phyloP scores from a whole-genome alignment of 2,113 vertebrate genomes.

The Edolisoma coerulescens region DNA sequence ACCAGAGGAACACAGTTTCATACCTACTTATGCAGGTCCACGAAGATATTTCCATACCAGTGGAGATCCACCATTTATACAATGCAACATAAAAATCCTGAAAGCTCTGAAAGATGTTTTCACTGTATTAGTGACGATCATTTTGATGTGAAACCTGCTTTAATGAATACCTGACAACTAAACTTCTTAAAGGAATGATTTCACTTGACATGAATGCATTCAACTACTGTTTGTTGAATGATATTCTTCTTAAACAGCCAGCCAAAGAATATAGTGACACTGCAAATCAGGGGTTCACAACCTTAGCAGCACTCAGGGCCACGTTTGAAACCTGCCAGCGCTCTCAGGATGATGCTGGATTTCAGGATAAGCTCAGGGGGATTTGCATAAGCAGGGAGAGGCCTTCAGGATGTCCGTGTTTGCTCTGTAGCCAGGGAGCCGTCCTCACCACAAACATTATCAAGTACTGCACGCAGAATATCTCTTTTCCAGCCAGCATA shows the following conservation, averaged over 20 bases:
- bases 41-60: not conserved
- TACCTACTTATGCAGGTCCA: not conserved
- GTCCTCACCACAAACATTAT: not conserved
- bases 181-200: conserved; percentile 68
- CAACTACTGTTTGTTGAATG: conserved; percentile 65
- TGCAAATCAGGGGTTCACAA: not conserved
- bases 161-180: conserved; percentile 80
- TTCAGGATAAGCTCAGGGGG: not conserved
- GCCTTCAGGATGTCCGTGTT: not conserved
- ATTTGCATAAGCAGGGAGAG: not conserved
- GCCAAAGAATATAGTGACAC: conserved; percentile 28
- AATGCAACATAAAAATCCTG: not conserved
- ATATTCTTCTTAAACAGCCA: conserved; percentile 57
- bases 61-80: not conserved
- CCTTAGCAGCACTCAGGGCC: not conserved
- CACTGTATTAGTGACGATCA: conserved; percentile 70
- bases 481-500: not conserved
- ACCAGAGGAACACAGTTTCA: not conserved
- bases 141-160: conserved; percentile 69
- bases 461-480: not conserved
- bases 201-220: conserved; percentile 67
- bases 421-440: not conserved
- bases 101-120: conserved; percentile 65
- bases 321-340: rapidly evolving
- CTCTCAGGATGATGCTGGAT: not conserved